These are phyloP conservation scores for Nyctereutes procyonoides DNA, from an alignment of 2,113 vertebrate species.

Conservation along the genomic window DNA sequence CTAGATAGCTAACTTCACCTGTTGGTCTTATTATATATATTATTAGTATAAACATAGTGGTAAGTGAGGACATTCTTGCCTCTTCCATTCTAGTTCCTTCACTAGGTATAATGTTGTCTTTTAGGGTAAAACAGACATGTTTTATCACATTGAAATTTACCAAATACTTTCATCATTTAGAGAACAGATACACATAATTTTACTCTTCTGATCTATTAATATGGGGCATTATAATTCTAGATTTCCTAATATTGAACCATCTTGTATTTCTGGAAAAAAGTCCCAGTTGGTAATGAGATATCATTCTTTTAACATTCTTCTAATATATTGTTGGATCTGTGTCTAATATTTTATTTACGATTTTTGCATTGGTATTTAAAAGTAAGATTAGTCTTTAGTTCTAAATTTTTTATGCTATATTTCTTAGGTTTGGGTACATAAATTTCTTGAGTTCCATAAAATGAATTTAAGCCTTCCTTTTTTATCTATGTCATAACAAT, in stretches of 20 bases:
- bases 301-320: not conserved
- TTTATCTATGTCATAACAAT: not conserved
- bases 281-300: not conserved
- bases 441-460: not conserved
- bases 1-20: not conserved
- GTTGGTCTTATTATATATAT: not conserved
- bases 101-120: not conserved
- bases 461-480: not conserved
- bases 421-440: not conserved
- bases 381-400: conserved; percentile 18
- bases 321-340: not conserved
- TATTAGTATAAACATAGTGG: not conserved
- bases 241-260: not conserved
- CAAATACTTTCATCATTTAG: conserved; percentile 12
- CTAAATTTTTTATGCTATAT: not conserved
- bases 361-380: conserved; percentile 26
- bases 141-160: conserved; percentile 8
- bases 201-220: not conserved
- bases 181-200: not conserved
- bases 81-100: not conserved
- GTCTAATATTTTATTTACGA: not conserved
- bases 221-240: not conserved
- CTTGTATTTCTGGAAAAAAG: not conserved
- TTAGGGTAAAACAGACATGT: not conserved
- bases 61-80: not conserved